A percentile compares a stretch with the other conserved stretches of the same genome.
phyloP scores from a whole-genome alignment of 1,140 invertebrate species.

The Drosophila burlai region DNA sequence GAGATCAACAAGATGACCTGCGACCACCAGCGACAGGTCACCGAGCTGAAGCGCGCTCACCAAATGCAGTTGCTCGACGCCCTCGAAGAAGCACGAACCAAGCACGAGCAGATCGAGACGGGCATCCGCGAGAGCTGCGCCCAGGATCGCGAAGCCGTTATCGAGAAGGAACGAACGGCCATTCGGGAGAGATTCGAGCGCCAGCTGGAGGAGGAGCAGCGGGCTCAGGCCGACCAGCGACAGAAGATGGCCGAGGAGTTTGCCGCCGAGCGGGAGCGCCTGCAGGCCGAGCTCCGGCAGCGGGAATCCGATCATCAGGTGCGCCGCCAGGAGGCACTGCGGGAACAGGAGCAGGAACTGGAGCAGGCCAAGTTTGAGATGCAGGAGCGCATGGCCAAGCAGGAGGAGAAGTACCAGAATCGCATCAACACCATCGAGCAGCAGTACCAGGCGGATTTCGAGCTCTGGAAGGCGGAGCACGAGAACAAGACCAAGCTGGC shows the following conservation, averaged over 20 bases:
- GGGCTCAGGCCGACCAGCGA: constrained; percentile 86
- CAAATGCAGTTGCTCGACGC: constrained; percentile 86
- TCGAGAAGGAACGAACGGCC: constrained; percentile 86
- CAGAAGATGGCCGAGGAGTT: constrained; percentile 86
- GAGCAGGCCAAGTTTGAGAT: constrained; percentile 85
- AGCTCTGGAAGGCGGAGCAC: constrained; percentile 87
- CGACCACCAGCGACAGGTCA: constrained; percentile 87
- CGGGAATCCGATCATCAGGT: constrained; percentile 81
- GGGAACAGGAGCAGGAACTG: constrained; percentile 78
- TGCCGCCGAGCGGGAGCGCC: constrained; percentile 82
- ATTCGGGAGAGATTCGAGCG: constrained; percentile 86
- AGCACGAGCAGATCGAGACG: constrained; percentile 86
- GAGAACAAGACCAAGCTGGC: constrained; percentile 87
- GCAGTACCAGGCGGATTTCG: constrained; percentile 86
- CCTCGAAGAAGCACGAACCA: constrained; percentile 80
- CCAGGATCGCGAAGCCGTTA: constrained; percentile 86
- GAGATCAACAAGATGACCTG: constrained; percentile 89
- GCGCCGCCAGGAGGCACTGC: constrained; percentile 63
- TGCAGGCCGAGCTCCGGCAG: constrained; percentile 77
- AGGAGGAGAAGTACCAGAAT: constrained; percentile 84
- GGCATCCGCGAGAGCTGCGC: constrained; percentile 86
- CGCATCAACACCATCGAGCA: constrained; percentile 86
- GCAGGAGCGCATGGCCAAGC: constrained; percentile 85
- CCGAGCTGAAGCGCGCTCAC: constrained; percentile 87
- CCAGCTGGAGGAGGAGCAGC: constrained; percentile 86